Percentiles rank a stretch among this genome's conserved stretches.
Conservation (phyloP, 1,140 invertebrate genomes). For the Meloidogyne exigua region DNA sequence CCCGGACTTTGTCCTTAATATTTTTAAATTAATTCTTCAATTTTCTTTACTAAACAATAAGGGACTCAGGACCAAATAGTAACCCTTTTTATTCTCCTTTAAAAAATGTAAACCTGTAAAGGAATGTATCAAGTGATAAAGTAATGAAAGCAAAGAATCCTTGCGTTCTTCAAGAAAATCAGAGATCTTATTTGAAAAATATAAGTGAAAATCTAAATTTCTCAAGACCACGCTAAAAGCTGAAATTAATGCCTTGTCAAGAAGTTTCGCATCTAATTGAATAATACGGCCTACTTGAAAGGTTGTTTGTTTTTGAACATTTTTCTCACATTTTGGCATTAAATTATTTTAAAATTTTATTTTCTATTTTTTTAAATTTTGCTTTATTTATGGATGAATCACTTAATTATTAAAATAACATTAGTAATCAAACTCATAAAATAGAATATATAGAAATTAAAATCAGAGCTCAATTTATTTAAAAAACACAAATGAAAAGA, state of each 20-base stretch:
- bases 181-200: not conserved
- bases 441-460: no score
- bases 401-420: no score
- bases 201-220: not conserved
- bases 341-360: not conserved
- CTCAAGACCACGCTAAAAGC: not conserved
- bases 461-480: no score
- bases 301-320: not conserved
- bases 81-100: no score
- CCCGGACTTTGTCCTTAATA: not conserved
- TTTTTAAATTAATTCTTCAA: not conserved
- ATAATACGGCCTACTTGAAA: not conserved
- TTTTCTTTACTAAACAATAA: no score
- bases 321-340: not conserved
- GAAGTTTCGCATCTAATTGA: conserved; percentile 1
- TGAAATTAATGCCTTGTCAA: not conserved
- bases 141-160: not conserved
- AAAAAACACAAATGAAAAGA: no score
- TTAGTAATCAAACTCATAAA: no score
- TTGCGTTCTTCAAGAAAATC: not conserved
- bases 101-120: not conserved
- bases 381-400: no score
- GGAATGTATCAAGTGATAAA: not conserved
- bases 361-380: no score
- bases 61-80: no score